Conservation (phyloP, 2,113 vertebrate genomes). For the Machaerirhynchus nigripectus region DNA sequence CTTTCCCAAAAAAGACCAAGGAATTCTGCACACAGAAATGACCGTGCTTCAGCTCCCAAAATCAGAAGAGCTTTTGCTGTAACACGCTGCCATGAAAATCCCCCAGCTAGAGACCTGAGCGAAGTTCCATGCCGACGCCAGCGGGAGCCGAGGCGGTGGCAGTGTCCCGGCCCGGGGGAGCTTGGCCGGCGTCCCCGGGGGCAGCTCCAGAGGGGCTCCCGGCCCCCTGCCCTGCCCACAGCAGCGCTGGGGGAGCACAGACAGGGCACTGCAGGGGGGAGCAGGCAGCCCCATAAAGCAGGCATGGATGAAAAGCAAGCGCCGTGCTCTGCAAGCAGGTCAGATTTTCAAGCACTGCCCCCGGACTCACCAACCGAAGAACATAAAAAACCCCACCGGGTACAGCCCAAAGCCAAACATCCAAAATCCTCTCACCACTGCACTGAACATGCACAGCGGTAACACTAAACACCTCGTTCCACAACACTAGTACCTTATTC, state of each 20-base stretch:
- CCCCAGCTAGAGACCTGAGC: neutral
- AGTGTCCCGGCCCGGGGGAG: rapidly evolving
- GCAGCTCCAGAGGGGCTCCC: neutral
- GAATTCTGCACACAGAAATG: neutral
- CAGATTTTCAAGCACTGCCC: neutral
- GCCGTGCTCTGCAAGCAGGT: neutral
- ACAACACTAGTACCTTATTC: neutral
- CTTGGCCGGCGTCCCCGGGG: rapidly evolving
- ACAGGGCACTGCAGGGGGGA: rapidly evolving
- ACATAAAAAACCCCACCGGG: neutral
- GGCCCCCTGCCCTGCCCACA: neutral
- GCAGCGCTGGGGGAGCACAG: neutral
- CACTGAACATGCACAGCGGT: neutral
- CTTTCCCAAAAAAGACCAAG: neutral
- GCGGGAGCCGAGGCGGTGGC: rapidly evolving
- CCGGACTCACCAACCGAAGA: neutral
- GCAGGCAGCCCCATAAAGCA: neutral
- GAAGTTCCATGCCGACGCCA: rapidly evolving
- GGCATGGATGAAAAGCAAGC: neutral
- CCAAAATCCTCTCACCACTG: neutral
- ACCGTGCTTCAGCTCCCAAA: neutral
- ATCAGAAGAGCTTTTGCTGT: neutral
- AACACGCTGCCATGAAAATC: neutral
- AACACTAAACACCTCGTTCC: neutral
- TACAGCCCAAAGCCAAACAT: neutral